A percentile compares a stretch with the other conserved stretches of the same genome.
Evolutionary conservation across 2,113 vertebrate species (phyloP).

Genomic region (rabbit (Oryctolagus cuniculus)): mOryCun1.1 NC_091439.1:42881501-42882000

Average conservation of each 20-base stretch:
- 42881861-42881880: neutral
- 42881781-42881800: slow-evolving; percentile 4
- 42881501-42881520: neutral
- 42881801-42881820: neutral
- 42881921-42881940: slow-evolving; percentile 35
- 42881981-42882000: neutral
- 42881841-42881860: neutral
- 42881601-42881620: neutral
- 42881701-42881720: neutral
- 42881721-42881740: neutral
- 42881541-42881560: neutral
- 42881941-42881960: neutral
- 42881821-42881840: slow-evolving; percentile 13
- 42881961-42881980: slow-evolving; percentile 45
- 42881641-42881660: neutral
- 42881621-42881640: neutral
- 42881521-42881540: neutral
- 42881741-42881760: neutral
- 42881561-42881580: neutral
- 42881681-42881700: neutral
- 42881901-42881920: neutral
- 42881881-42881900: slow-evolving; percentile 30
- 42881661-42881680: neutral
- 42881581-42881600: neutral
- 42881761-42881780: neutral